Evolutionary conservation across 2,888 invertebrate genomes (phyloP).

Genomic region (Rotaria sp.): DNA sequence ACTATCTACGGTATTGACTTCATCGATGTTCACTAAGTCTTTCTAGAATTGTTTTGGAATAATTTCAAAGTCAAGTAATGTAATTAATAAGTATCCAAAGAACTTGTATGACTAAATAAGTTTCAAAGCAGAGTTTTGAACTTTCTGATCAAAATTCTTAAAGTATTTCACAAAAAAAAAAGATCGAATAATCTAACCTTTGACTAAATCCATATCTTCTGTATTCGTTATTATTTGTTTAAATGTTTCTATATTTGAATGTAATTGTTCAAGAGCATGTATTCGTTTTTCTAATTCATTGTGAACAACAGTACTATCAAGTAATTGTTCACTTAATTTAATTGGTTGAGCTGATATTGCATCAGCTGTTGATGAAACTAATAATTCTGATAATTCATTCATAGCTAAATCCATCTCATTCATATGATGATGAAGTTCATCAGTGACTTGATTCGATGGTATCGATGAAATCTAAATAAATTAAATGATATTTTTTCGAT

Average conservation of each 20-base stretch:
- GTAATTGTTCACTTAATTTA: constrained; percentile 6
- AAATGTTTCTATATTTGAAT: background rate
- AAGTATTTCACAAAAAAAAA: background rate
- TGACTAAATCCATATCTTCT: background rate
- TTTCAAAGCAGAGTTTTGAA: no score
- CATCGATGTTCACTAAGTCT: no score
- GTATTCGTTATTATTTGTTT: background rate
- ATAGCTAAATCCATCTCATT: background rate
- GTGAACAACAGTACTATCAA: constrained; percentile 18
- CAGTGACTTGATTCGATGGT: background rate
- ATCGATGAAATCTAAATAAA: background rate
- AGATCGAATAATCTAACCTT: background rate
- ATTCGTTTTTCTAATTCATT: constrained; percentile 30
- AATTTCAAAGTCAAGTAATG: no score
- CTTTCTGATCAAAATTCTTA: no score
- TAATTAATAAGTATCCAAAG: no score
- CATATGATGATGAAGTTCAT: background rate
- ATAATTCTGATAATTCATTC: constrained; percentile 6
- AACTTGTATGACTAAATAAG: no score
- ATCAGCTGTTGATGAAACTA: background rate
- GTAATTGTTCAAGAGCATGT: background rate
- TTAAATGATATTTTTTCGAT: no score
- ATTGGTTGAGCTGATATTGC: constrained; percentile 10
- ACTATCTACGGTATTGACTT: no score
- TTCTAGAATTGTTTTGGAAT: no score